phyloP scores from a whole-genome alignment of 2,888 invertebrate species.

The Cotesia congregata region DNA sequence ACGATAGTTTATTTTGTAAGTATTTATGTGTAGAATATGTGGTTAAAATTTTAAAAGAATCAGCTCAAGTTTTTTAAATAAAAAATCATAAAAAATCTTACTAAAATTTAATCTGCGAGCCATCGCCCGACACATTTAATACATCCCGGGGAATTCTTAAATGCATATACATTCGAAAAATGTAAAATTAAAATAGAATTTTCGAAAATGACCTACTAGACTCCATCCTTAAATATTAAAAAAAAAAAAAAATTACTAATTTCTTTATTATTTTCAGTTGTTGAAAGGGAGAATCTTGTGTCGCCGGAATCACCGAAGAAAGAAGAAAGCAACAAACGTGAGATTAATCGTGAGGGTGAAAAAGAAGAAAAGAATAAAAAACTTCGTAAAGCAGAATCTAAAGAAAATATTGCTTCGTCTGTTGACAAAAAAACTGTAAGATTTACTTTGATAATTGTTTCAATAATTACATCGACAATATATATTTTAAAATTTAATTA shows the following conservation, averaged over 20 bases:
- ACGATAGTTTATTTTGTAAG: too few relatives aligned
- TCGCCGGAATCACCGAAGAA: conserved; percentile 63
- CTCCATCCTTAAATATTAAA: too few relatives aligned
- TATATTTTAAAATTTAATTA: conserved; percentile 12
- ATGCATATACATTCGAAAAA: too few relatives aligned
- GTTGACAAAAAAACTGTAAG: conserved; percentile 67
- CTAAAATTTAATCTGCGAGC: too few relatives aligned
- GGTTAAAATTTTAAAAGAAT: too few relatives aligned
- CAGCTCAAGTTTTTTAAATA: too few relatives aligned
- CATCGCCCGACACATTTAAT: too few relatives aligned
- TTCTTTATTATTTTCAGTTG: conserved; percentile 59
- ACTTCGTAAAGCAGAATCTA: conserved; percentile 68
- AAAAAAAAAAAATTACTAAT: background rate
- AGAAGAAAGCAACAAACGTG: conserved; percentile 68
- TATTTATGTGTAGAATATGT: too few relatives aligned
- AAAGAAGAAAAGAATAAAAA: conserved; percentile 68
- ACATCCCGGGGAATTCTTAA: too few relatives aligned
- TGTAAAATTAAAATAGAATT: too few relatives aligned
- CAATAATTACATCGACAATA: conserved; percentile 19
- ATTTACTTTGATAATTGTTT: conserved; percentile 14
- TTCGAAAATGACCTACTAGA: too few relatives aligned
- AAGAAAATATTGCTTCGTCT: conserved; percentile 64
- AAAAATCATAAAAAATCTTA: too few relatives aligned
- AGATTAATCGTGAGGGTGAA: conserved; percentile 67
- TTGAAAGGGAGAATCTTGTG: conserved; percentile 68